Percentiles rank a stretch among this genome's conserved stretches.
These are phyloP conservation scores for Jordanella pulchra DNA, from an alignment of 2,797 vertebrate genomes.

Conservation along the genomic window DNA sequence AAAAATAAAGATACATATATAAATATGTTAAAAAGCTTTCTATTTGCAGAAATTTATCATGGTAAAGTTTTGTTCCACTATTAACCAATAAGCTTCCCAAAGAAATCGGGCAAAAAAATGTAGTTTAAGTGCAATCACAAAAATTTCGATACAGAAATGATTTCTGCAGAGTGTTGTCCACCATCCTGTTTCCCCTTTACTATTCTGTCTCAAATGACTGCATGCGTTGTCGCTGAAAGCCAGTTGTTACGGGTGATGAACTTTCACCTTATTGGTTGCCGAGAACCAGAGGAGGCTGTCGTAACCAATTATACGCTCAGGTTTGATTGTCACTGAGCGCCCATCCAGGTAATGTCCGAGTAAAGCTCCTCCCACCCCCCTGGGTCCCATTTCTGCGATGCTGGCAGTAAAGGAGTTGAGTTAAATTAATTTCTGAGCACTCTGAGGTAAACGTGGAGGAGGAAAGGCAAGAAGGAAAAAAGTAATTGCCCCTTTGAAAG, in stretches of 20 bases:
- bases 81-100: constrained; percentile 17
- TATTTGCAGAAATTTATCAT: constrained; percentile 13
- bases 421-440: constrained; percentile 67
- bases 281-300: constrained; percentile 79
- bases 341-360: constrained; percentile 77
- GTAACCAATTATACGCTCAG: constrained; percentile 79
- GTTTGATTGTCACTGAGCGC: constrained; percentile 76
- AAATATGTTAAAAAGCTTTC: not conserved
- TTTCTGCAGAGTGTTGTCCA: constrained; percentile 38
- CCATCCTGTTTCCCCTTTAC: constrained; percentile 37
- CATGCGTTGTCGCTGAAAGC: constrained; percentile 58
- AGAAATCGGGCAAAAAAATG: constrained; percentile 59
- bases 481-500: constrained; percentile 61
- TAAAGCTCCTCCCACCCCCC: constrained; percentile 62
- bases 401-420: constrained; percentile 36
- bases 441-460: constrained; percentile 66
- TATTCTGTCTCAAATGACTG: constrained; percentile 72
- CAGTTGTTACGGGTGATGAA: constrained; percentile 78
- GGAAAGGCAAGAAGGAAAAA: constrained; percentile 41
- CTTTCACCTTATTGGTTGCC: constrained; percentile 78
- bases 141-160: constrained; percentile 68
- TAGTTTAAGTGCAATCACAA: constrained; percentile 63
- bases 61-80: constrained; percentile 22
- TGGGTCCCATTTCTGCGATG: constrained; percentile 40
- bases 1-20: not conserved